phyloP scores from a whole-genome alignment of 2,113 vertebrate species.

The Oncorhynchus gorbuscha region DNA sequence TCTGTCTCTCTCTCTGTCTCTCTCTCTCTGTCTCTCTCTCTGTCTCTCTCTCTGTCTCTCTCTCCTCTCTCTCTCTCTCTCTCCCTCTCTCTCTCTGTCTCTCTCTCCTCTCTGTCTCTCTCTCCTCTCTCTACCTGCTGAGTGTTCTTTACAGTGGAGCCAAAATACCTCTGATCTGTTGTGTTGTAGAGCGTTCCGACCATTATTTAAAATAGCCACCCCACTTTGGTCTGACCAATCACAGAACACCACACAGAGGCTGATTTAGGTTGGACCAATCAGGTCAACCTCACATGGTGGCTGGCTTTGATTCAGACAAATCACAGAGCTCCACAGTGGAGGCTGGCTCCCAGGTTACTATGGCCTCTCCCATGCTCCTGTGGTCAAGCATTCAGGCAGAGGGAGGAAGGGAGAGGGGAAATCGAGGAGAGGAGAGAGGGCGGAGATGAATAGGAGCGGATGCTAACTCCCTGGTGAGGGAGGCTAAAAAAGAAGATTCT shows the following conservation, averaged over 20 bases:
- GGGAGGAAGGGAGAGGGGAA: neutral
- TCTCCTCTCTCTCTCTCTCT: neutral
- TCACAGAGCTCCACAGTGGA: neutral
- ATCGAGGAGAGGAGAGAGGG: neutral
- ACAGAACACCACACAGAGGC: neutral
- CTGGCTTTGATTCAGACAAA: neutral
- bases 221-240: slow-evolving; percentile 29
- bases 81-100: too few relatives aligned
- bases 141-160: neutral
- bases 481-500: neutral
- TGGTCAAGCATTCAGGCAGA: neutral
- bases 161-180: neutral
- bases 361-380: neutral
- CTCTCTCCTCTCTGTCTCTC: neutral
- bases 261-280: neutral
- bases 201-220: slow-evolving; percentile 28
- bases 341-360: slow-evolving; percentile 6
- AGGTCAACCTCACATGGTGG: neutral
- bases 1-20: neutral
- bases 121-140: neutral
- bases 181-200: slow-evolving; percentile 11
- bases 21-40: neutral
- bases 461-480: neutral
- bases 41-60: neutral
- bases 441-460: neutral